A percentile compares a stretch with the other conserved stretches of the same genome.
Evolutionary conservation across 2,797 vertebrate species (phyloP).

Genomic region (Enteromius anoplus): DNA sequence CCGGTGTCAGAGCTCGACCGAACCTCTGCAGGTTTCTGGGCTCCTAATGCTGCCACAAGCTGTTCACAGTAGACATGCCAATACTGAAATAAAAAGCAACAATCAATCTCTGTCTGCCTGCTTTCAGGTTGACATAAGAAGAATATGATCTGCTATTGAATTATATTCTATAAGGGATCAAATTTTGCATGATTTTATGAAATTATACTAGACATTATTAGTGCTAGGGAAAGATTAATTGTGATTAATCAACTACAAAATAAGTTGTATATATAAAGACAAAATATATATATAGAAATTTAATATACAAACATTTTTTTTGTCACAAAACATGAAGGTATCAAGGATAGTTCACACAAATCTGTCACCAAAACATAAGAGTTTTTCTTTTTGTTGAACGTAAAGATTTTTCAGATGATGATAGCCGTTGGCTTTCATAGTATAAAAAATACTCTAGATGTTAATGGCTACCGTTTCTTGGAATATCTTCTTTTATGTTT

Average conservation of each 20-base stretch:
- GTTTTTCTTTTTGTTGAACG: neutral
- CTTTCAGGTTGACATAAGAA: constrained; percentile 20
- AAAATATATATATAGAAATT: no score
- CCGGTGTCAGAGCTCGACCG: constrained; percentile 58
- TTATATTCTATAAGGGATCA: neutral
- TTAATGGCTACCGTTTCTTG: neutral
- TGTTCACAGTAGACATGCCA: constrained; percentile 97
- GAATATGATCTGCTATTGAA: neutral
- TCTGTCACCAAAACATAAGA: neutral
- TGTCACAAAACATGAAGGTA: neutral
- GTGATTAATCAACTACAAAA: no score
- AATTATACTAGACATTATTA: neutral
- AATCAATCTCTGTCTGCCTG: constrained; percentile 43
- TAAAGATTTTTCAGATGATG: neutral
- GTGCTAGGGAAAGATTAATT: no score
- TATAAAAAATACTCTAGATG: neutral
- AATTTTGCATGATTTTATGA: neutral
- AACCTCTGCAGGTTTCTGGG: constrained; percentile 60
- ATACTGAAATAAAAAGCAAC: constrained; percentile 78
- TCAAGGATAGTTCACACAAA: neutral
- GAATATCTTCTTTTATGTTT: neutral
- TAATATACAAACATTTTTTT: no score
- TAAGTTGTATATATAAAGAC: no score
- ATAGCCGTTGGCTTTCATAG: neutral
- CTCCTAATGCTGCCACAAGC: constrained; percentile 90